Evolutionary conservation across 2,113 vertebrate species (phyloP).

Genomic region (Sander vitreus): DNA sequence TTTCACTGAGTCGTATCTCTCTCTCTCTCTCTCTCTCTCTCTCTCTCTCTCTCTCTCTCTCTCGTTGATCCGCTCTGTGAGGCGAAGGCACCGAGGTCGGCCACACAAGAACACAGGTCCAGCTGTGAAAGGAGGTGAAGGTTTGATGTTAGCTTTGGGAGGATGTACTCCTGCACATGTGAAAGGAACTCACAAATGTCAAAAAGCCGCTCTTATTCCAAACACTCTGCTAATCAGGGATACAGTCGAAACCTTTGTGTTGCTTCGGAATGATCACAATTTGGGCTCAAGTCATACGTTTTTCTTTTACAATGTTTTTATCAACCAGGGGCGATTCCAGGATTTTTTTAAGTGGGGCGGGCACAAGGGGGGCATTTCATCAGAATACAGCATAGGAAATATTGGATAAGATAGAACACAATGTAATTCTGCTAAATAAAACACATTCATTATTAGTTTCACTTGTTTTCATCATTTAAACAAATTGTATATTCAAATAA

Average conservation of each 20-base stretch:
- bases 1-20: slow-evolving; percentile 81
- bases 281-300: too few species aligned
- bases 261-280: background rate
- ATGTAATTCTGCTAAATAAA: too few species aligned
- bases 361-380: too few species aligned
- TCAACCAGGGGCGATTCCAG: too few species aligned
- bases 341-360: too few species aligned
- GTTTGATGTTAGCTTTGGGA: slow-evolving; percentile 65
- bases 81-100: slow-evolving; percentile 74
- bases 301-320: too few species aligned
- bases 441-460: too few species aligned
- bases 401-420: too few species aligned
- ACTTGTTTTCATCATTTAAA: too few species aligned
- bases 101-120: slow-evolving; percentile 70
- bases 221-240: background rate
- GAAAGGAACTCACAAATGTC: slow-evolving; percentile 17
- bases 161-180: slow-evolving; percentile 53
- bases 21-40: slow-evolving; percentile 73
- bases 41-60: slow-evolving; percentile 82
- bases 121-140: slow-evolving; percentile 67
- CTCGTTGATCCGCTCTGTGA: slow-evolving; percentile 77
- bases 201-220: slow-evolving; percentile 15
- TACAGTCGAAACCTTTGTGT: background rate
- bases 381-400: too few species aligned
- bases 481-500: too few species aligned